Evolutionary conservation across 2,113 vertebrate species (phyloP), one percentile per base, ranked within the genome.

Genomic region (Enhydra lutris): DNA sequence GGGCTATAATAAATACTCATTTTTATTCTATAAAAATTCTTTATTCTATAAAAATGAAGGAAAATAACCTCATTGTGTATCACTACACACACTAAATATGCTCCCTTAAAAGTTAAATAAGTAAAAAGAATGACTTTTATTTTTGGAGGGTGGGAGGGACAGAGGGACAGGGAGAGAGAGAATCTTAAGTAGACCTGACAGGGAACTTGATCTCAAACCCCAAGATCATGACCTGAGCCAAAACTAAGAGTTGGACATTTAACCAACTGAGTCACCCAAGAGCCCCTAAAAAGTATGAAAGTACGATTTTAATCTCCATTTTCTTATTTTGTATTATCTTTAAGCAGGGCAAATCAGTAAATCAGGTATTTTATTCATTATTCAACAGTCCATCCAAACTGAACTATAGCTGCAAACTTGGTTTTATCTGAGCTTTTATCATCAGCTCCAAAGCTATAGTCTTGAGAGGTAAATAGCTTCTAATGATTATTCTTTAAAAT

Each of bases 341-440:
- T 61, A 89, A 52, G 39, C 29, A 94, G 55, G 76, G 57, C 20
- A 91, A 76, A 93, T 61, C 11, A 42, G 34, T 78, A 73, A 94
- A 97, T 55, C 81, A 74, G 79, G 17, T 67, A 95, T 78, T 94
- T 94, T 86, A 82, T 71, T 95, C 73, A 94, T 85, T 73, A 82
- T 81, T 82, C 78, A 91, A 63, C 95, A 94, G 26, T 81, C 65
- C 79, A 93, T 34, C 52, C n/a, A 93, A 92, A 67, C 31, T 39
- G 69, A 81, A 85, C 47, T 63, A 26, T 24, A 50, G 7, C 57
- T 79, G 29, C 14, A 71, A 10, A 69, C 23, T 59, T 50, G 59
- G 34, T 36, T 57, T 90, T 55, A n/a, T 14, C 42, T 76, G 59
- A 74, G 42, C 26, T 57, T 84, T 87, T 74, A 24, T 67, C 23